A percentile compares a stretch with the other conserved stretches of the same genome.
Evolutionary conservation across 2,888 invertebrate species (phyloP).

Genomic region (Apamea sordens): DNA sequence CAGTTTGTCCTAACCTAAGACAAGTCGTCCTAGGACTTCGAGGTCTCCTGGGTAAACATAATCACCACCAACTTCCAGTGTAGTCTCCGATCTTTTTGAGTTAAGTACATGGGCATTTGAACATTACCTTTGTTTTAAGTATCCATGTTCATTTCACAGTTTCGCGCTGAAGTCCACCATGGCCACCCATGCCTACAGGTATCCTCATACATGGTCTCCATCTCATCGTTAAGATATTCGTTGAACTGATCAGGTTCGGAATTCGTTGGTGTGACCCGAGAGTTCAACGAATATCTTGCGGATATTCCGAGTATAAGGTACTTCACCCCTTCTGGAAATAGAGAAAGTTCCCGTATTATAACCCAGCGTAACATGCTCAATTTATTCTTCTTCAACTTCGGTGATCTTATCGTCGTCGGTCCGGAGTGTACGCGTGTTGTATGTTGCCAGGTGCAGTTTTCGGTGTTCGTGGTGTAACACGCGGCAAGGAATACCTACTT

Average conservation of each 20-base stretch:
- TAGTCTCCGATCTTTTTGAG: background rate
- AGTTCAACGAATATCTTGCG: background rate
- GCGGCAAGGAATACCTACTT: background rate
- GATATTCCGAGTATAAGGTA: background rate
- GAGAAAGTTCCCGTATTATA: background rate
- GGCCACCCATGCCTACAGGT: background rate
- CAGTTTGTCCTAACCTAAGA: background rate
- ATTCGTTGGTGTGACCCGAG: background rate
- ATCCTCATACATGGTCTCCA: background rate
- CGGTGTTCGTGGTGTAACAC: background rate
- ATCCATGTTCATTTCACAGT: background rate
- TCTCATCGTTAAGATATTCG: background rate
- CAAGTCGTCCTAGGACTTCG: background rate
- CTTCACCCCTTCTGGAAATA: background rate
- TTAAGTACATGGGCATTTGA: background rate
- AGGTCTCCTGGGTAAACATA: background rate
- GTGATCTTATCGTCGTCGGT: background rate
- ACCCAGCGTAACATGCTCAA: background rate
- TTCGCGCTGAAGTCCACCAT: background rate
- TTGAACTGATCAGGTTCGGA: no score
- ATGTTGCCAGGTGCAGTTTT: background rate
- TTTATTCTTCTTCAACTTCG: background rate
- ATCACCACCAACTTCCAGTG: background rate
- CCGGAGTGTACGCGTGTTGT: background rate
- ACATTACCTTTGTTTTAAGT: background rate